Evolutionary conservation across 2,888 invertebrate species (phyloP).

Genomic region (Eupeodes latifasciatus): DNA sequence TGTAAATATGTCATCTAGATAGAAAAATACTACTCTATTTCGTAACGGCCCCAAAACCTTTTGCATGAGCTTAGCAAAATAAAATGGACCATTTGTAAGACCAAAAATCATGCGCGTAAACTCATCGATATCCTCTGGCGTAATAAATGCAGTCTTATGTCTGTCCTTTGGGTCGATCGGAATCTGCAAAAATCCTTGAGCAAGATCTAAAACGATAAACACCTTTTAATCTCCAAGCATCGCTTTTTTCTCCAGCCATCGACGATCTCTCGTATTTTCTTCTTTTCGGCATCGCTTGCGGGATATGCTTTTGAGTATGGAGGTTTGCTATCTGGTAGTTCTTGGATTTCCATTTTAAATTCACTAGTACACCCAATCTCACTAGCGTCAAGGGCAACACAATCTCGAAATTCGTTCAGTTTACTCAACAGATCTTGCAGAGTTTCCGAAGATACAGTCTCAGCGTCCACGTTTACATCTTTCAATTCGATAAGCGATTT

Average conservation of each 20-base stretch:
- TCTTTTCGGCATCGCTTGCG: slow-evolving; percentile 22
- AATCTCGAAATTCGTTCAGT: slow-evolving; percentile 13
- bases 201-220: slow-evolving; percentile 21
- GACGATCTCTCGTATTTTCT: slow-evolving; percentile 12
- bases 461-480: background rate
- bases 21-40: slow-evolving; percentile 24
- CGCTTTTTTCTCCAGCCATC: slow-evolving; percentile 6
- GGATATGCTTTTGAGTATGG: slow-evolving; percentile 28
- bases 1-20: slow-evolving; percentile 31
- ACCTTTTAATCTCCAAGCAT: slow-evolving; percentile 15
- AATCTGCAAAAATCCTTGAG: slow-evolving; percentile 33
- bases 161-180: slow-evolving; percentile 30
- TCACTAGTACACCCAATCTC: slow-evolving; percentile 10
- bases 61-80: slow-evolving; percentile 44
- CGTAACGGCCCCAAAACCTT: slow-evolving; percentile 12
- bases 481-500: background rate
- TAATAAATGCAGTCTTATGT: slow-evolving; percentile 42
- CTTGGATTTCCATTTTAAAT: slow-evolving; percentile 21
- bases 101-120: slow-evolving; percentile 46
- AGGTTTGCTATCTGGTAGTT: background rate
- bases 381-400: background rate
- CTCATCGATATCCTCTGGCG: slow-evolving; percentile 45
- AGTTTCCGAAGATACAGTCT: background rate
- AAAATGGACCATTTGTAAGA: slow-evolving; percentile 41
- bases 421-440: background rate